Evolutionary conservation across 2,113 vertebrate genomes (phyloP).

Genomic region (Ornithorhynchus anatinus): DNA sequence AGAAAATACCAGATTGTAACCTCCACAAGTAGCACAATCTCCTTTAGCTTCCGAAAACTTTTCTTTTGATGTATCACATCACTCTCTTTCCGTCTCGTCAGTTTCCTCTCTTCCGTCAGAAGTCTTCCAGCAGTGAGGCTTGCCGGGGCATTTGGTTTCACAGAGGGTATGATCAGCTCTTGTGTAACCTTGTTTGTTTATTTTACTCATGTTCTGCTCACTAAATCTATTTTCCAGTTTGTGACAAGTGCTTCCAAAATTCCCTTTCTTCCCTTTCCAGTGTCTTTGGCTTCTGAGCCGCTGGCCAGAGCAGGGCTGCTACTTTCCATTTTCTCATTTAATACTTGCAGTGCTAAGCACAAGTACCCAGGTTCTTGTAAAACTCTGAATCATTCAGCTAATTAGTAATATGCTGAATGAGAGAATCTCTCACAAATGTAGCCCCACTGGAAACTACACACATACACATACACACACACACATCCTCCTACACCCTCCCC

Average conservation of each 20-base stretch:
- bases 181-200: conserved; percentile 58
- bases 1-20: conserved; percentile 38
- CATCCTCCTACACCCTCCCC: neutral
- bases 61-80: neutral
- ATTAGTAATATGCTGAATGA: neutral
- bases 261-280: conserved; percentile 31
- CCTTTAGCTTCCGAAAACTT: conserved; percentile 26
- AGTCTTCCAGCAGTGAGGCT: conserved; percentile 37
- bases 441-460: neutral
- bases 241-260: conserved; percentile 38
- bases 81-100: conserved; percentile 11
- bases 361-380: neutral
- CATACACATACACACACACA: no score
- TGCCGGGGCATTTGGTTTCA: conserved; percentile 37
- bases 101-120: neutral
- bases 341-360: neutral
- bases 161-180: conserved; percentile 35
- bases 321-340: conserved; percentile 35
- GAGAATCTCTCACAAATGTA: neutral
- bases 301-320: conserved; percentile 31
- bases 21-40: neutral
- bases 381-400: neutral
- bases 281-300: conserved; percentile 17
- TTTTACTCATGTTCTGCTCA: conserved; percentile 21
- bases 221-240: conserved; percentile 49